These are phyloP conservation scores for Hippocampus barbouri DNA, from an alignment of 2,113 vertebrate genomes.

Conservation along the genomic window DNA sequence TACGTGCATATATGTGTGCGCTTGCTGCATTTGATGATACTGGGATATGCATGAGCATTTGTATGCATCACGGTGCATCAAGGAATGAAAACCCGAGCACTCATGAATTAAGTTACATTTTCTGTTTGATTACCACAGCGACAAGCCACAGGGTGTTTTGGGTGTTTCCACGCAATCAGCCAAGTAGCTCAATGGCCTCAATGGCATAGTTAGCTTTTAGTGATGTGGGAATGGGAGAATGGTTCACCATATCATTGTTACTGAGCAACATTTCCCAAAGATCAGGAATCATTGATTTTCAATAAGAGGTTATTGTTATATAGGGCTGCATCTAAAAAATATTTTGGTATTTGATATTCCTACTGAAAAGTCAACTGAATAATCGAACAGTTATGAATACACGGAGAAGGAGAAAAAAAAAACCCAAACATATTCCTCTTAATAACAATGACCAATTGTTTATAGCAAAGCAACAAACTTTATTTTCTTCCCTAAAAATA, in stretches of 20 bases:
- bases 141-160: constrained; percentile 31
- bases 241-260: constrained; percentile 25
- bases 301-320: background rate
- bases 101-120: constrained; percentile 47
- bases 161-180: constrained; percentile 32
- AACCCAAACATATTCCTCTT: too few species aligned
- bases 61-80: constrained; percentile 9
- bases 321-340: too few species aligned
- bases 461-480: too few species aligned
- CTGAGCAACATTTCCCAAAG: constrained; percentile 7
- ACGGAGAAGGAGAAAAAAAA: too few species aligned
- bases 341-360: too few species aligned
- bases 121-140: constrained; percentile 52
- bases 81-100: constrained; percentile 18
- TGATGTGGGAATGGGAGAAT: background rate
- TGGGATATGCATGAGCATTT: background rate
- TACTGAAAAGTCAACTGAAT: too few species aligned
- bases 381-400: too few species aligned
- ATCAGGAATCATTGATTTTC: background rate
- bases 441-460: too few species aligned
- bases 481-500: too few species aligned
- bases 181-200: constrained; percentile 3
- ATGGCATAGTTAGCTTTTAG: constrained; percentile 22
- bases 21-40: background rate
- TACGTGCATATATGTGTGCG: background rate